Base-by-base conservation (phyloP, 2,888 invertebrate genomes). In the Pristionchus fissidentatus region DNA sequence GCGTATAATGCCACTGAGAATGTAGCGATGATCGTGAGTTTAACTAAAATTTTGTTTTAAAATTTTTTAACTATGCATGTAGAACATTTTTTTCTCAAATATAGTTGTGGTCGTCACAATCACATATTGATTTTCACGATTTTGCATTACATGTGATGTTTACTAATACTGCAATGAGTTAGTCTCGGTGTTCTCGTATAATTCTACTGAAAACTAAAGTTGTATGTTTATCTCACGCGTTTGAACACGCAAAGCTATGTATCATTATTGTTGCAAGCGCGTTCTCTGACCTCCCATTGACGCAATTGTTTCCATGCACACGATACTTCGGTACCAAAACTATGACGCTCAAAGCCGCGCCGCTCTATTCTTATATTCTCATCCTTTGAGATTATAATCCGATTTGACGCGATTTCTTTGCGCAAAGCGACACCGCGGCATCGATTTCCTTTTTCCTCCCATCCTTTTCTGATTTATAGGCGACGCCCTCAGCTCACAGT, bases 1-100 rank as follows among this genome's bases (percentile, higher is more conserved):
- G 77, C 77, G 13, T 77, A 52, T 49, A 77, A 77, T 77, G 77
- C 77, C 0, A 77, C 77, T 7, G 77, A 77, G n/a, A 77, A 77
- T n/a, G 77, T 77, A 8, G 77, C 77, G 26, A 49, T 77, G 49
- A 77, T 77, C 32, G 77, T 77, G 35, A 49, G 77, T 55, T 35
- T n/a, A n/a, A n/a, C n/a, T n/a, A n/a, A n/a, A n/a, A n/a, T n/a
- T 62, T 62, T 62, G 35, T 38, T 0, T 22, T n/a, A 32, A 29
- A 3, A 22, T 26, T 38, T 38, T 66, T 66, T 29, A 2, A 19
- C 1, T 13, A 66, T n/a, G n/a, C n/a, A 38, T 7, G 2, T 38
- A 7, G 5, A 66, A 66, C 29, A 19, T 66, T 10, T 66, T 35
- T 66, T 43, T 41, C 26, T 26, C 22, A 52, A 19, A n/a, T n/a